Conservation (phyloP, 2,113 vertebrate genomes). For the Thalassarche chlororhynchos region DNA sequence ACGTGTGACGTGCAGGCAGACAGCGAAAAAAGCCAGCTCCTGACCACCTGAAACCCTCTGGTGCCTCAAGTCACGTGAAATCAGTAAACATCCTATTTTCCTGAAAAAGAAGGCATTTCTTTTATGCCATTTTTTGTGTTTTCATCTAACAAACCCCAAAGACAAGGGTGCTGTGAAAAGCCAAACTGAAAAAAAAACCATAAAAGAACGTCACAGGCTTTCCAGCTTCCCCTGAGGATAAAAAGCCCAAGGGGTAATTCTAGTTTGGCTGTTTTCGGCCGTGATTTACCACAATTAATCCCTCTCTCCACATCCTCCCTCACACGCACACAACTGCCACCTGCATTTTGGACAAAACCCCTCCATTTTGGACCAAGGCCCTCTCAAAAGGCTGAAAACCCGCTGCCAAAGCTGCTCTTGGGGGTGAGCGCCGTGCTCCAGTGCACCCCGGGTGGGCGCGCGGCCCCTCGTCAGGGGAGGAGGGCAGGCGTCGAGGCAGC, state of each 20-base stretch:
- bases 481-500: rapidly evolving
- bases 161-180: background rate
- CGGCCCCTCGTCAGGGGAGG: background rate
- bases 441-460: too few relatives aligned
- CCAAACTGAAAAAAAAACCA: background rate
- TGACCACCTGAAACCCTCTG: background rate
- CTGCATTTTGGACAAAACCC: background rate
- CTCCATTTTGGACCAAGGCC: background rate
- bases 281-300: background rate
- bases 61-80: background rate
- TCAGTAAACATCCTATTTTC: background rate
- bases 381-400: background rate
- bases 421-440: too few relatives aligned
- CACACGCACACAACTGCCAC: background rate
- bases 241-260: background rate
- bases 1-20: background rate
- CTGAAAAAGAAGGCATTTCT: background rate
- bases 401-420: too few relatives aligned
- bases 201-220: background rate
- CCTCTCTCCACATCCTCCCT: too few relatives aligned
- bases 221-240: too few relatives aligned
- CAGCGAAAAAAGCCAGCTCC: background rate
- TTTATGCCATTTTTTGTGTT: background rate
- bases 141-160: background rate
- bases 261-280: background rate